Evolutionary conservation across 1,140 invertebrate species (phyloP).

Genomic region (Planococcus citri): DNA sequence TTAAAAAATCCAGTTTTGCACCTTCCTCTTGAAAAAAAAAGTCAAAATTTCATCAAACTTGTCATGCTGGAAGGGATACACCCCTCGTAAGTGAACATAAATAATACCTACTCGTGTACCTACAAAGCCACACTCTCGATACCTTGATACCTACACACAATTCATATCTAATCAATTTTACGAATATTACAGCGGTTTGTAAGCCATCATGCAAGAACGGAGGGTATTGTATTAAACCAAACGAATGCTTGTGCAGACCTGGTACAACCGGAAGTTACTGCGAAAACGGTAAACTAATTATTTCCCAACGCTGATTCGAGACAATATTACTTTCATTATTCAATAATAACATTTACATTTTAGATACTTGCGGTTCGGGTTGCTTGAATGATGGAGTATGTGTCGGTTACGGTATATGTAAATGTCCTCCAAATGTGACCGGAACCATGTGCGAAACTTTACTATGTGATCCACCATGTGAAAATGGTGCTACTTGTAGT

Average conservation of each 20-base stretch:
- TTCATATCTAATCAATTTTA: not conserved
- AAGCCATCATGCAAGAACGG: slow-evolving; percentile 32
- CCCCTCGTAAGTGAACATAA: no score
- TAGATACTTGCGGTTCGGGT: slow-evolving; percentile 27
- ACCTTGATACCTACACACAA: no score
- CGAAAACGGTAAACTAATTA: slow-evolving; percentile 28
- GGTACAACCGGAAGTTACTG: slow-evolving; percentile 28
- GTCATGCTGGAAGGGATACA: no score
- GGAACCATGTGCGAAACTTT: slow-evolving; percentile 27
- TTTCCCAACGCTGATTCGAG: no score
- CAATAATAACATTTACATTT: slow-evolving; percentile 21
- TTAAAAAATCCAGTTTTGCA: no score
- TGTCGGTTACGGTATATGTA: slow-evolving; percentile 29
- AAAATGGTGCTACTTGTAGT: slow-evolving; percentile 31
- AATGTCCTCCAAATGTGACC: slow-evolving; percentile 30
- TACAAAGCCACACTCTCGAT: no score
- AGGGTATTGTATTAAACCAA: slow-evolving; percentile 31
- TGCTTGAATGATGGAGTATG: slow-evolving; percentile 30
- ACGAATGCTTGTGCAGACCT: slow-evolving; percentile 30
- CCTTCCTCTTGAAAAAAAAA: no score
- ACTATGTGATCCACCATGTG: slow-evolving; percentile 32
- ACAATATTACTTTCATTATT: not conserved
- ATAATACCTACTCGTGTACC: no score
- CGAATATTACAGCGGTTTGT: slow-evolving; percentile 29
- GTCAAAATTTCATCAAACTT: no score